phyloP scores from a whole-genome alignment of 2,113 vertebrate species.

The Coptodon rendalli region DNA sequence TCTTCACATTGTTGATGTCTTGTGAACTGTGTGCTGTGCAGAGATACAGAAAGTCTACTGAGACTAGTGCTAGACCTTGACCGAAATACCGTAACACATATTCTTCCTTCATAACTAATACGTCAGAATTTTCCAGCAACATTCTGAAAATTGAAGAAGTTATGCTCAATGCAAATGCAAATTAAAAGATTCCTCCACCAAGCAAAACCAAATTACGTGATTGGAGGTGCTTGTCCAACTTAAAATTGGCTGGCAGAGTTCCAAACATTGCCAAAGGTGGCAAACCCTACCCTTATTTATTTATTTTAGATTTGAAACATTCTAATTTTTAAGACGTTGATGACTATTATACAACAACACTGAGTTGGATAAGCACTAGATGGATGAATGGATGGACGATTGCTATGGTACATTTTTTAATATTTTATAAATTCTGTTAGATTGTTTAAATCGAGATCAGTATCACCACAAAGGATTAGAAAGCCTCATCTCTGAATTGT shows the following conservation, averaged over 20 bases:
- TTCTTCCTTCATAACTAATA: neutral
- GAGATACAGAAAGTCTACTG: neutral
- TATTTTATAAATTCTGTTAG: neutral
- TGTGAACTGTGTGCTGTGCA: neutral
- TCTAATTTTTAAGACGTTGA: neutral
- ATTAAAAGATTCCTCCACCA: neutral
- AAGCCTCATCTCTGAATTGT: neutral
- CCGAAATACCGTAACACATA: neutral
- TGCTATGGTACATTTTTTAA: neutral
- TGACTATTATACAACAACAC: neutral
- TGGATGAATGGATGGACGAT: neutral
- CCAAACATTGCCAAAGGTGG: neutral
- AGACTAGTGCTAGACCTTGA: neutral
- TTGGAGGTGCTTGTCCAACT: neutral
- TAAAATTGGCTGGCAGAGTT: neutral
- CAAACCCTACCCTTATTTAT: neutral
- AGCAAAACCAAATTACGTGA: neutral
- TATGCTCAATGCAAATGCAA: neutral
- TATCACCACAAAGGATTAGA: neutral
- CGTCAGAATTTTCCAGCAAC: neutral
- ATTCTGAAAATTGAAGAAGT: neutral
- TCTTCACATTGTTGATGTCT: neutral
- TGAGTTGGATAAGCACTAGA: neutral
- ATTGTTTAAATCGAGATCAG: neutral
- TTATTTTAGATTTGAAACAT: neutral